Evolutionary conservation across 2,797 vertebrate species (phyloP).

Genomic region (Parauchenoglanis ngamensis): DNA sequence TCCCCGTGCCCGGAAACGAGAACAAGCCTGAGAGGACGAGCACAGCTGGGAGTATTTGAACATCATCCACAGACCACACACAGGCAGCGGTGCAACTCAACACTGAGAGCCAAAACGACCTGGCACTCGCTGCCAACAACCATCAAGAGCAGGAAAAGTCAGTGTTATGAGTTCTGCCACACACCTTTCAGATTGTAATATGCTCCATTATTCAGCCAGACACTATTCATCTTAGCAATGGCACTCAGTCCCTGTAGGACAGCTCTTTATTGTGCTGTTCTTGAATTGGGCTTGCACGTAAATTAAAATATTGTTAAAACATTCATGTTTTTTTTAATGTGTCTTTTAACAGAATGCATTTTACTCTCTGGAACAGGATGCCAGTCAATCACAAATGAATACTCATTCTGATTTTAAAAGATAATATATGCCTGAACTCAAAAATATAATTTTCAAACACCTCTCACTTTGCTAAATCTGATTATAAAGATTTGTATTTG

Average conservation of each 20-base stretch:
- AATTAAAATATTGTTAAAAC: not conserved
- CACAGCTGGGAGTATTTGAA: constrained; percentile 43
- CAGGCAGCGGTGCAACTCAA: constrained; percentile 50
- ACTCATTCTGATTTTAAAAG: not conserved
- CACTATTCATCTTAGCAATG: constrained; percentile 6
- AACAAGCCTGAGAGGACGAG: constrained; percentile 29
- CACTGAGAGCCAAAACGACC: constrained; percentile 51
- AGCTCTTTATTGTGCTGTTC: not conserved
- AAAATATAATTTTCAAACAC: not conserved
- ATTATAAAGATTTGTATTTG: not conserved
- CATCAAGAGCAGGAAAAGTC: constrained; percentile 51
- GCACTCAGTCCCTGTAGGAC: constrained; percentile 1
- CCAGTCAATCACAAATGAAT: not conserved
- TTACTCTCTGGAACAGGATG: not conserved
- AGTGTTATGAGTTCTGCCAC: constrained; percentile 36
- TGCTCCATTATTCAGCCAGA: constrained; percentile 5
- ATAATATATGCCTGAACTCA: not conserved
- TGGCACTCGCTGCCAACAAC: constrained; percentile 43
- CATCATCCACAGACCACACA: constrained; percentile 56
- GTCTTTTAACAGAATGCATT: not conserved
- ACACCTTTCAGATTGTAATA: constrained; percentile 23
- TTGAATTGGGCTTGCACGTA: not conserved
- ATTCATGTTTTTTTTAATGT: not conserved
- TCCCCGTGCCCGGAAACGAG: constrained; percentile 31
- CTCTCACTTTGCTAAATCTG: not conserved